These are phyloP conservation scores for Sebastolobus altivelis DNA, from an alignment of 2,797 vertebrate genomes.

Conservation along the genomic window DNA sequence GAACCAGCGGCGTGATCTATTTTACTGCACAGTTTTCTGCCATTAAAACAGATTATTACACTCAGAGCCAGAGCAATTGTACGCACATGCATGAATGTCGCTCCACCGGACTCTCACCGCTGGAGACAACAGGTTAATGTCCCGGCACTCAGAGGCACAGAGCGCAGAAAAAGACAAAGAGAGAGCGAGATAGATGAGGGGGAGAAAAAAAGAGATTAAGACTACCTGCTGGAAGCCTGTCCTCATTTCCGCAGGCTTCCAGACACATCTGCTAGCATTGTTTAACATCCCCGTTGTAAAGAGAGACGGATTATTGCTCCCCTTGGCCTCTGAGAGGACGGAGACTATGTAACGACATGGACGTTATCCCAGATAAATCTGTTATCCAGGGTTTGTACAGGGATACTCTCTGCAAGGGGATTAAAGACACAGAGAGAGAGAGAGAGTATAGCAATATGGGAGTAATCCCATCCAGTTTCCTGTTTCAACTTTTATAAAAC, in stretches of 20 bases:
- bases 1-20: constrained; percentile 12
- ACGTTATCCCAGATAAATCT: constrained; percentile 86
- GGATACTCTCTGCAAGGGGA: constrained; percentile 72
- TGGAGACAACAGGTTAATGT: constrained; percentile 66
- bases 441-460: constrained; percentile 65
- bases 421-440: constrained; percentile 55
- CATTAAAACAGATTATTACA: constrained; percentile 48
- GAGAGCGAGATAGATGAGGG: constrained; percentile 29
- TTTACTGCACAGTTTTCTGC: constrained; percentile 40
- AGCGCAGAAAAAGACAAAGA: constrained; percentile 30
- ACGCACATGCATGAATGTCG: constrained; percentile 10
- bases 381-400: constrained; percentile 72
- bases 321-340: constrained; percentile 57
- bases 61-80: not conserved
- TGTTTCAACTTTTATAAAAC: constrained; percentile 65
- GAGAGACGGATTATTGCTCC: constrained; percentile 80
- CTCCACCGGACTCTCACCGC: constrained; percentile 13
- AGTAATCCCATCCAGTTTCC: constrained; percentile 69
- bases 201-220: constrained; percentile 70
- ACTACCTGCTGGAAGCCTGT: constrained; percentile 84
- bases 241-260: constrained; percentile 79
- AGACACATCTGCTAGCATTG: constrained; percentile 83
- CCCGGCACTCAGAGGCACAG: constrained; percentile 34
- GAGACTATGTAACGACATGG: constrained; percentile 74
- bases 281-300: constrained; percentile 80